Evolutionary conservation across 2,888 invertebrate species (phyloP).

Genomic region (Plagodis dolabraria): DNA sequence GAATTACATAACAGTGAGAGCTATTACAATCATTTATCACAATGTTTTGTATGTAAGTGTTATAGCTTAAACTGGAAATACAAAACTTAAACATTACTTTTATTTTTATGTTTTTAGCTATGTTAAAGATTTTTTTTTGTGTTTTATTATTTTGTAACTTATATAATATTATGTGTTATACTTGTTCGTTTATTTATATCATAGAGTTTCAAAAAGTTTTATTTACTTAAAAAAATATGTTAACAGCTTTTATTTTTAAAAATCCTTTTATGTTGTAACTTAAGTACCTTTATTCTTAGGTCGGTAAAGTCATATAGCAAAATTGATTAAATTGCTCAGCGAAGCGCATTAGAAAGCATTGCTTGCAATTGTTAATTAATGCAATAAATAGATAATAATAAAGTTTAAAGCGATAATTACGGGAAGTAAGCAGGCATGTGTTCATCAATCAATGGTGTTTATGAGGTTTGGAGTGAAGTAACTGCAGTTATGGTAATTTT

Average conservation of each 20-base stretch:
- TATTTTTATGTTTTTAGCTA: neutral
- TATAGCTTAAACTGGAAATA: neutral
- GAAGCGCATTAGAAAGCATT: constrained; percentile 35
- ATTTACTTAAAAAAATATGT: no score
- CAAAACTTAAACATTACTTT: neutral
- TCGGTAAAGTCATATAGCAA: constrained; percentile 9
- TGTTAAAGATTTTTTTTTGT: no score
- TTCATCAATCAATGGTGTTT: constrained; percentile 51
- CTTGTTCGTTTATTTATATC: no score
- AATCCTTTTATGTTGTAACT: neutral
- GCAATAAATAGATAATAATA: constrained; percentile 33
- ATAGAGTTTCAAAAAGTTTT: no score
- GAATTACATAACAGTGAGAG: neutral
- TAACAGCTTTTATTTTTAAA: no score
- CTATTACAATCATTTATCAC: no score
- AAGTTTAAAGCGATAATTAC: constrained; percentile 45
- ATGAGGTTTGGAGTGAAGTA: constrained; percentile 42
- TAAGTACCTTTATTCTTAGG: neutral
- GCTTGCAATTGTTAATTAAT: constrained; percentile 20
- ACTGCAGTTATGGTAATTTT: constrained; percentile 46
- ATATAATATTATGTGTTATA: no score
- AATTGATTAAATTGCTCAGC: constrained; percentile 37
- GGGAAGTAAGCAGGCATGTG: constrained; percentile 45
- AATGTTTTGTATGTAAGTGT: no score
- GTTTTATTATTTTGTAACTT: no score